Conservation (phyloP, 2,888 invertebrate species). For the Macaria liturata region DNA sequence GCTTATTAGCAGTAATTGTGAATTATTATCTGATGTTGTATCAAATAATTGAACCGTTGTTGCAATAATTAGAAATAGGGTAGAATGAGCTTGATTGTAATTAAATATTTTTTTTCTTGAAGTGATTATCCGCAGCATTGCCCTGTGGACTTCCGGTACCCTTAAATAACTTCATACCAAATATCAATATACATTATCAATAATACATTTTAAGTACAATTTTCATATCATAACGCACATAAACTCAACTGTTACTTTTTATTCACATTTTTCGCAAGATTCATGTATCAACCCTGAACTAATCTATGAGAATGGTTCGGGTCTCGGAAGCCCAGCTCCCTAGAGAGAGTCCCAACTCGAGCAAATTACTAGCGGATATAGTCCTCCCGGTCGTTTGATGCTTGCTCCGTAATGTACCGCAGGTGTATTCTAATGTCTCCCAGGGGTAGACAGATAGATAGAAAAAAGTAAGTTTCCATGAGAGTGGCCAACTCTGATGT, state of each 20-base stretch:
- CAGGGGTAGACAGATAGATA: background rate
- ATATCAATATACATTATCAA: too few relatives aligned
- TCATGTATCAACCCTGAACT: constrained; percentile 47
- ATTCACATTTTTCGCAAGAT: too few relatives aligned
- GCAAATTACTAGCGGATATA: constrained; percentile 54
- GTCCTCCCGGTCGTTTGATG: constrained; percentile 26
- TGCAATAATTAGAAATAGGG: background rate
- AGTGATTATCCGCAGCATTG: too few relatives aligned
- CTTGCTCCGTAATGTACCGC: constrained; percentile 17
- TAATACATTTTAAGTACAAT: too few relatives aligned
- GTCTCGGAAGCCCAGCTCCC: constrained; percentile 39
- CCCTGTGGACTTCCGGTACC: too few relatives aligned
- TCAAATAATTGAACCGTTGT: background rate
- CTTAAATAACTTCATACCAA: too few relatives aligned
- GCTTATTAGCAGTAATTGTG: constrained; percentile 4
- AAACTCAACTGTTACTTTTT: too few relatives aligned
- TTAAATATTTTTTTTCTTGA: too few relatives aligned
- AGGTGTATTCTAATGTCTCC: constrained; percentile 21
- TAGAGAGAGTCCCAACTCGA: constrained; percentile 48
- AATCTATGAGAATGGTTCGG: constrained; percentile 42
- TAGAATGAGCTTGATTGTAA: background rate
- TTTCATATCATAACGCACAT: too few relatives aligned
- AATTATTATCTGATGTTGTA: constrained; percentile 4
- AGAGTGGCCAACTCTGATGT: too few relatives aligned
- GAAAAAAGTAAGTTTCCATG: too few relatives aligned